These are phyloP conservation scores for Pagrus major DNA, from an alignment of 2,113 vertebrate genomes.

Conservation along the genomic window DNA sequence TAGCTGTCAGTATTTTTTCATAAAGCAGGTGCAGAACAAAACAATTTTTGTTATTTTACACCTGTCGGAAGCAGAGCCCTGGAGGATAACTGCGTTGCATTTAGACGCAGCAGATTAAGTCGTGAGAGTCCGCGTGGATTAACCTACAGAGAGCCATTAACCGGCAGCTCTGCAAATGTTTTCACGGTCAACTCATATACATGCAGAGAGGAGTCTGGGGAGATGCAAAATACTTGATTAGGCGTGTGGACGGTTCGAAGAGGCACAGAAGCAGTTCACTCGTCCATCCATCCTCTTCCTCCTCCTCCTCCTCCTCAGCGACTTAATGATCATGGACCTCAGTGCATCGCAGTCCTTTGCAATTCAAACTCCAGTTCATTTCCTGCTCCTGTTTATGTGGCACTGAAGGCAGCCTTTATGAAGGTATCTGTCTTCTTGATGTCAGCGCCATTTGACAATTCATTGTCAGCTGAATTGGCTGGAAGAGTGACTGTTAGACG, in stretches of 20 bases:
- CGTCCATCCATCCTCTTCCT: constrained; percentile 13
- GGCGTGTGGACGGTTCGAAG: neutral
- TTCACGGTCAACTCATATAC: constrained; percentile 26
- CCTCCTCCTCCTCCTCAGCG: constrained; percentile 2
- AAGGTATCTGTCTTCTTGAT: constrained; percentile 64
- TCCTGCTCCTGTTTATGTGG: constrained; percentile 56
- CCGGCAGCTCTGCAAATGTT: constrained; percentile 29
- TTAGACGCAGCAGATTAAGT: constrained; percentile 49
- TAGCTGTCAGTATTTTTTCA: constrained; percentile 19
- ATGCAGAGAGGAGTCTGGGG: constrained; percentile 21
- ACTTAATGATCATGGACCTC: constrained; percentile 46
- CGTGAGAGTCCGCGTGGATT: constrained; percentile 18
- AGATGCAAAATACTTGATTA: constrained; percentile 33
- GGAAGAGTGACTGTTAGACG: constrained; percentile 44
- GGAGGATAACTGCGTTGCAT: neutral
- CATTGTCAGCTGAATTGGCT: constrained; percentile 60
- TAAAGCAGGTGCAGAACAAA: constrained; percentile 13
- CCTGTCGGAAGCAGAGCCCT: neutral
- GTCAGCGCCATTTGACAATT: constrained; percentile 52
- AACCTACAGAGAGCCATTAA: constrained; percentile 6
- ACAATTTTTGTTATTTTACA: constrained; percentile 3
- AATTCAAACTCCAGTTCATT: constrained; percentile 54
- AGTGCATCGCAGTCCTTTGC: constrained; percentile 31
- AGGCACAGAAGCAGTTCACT: neutral
- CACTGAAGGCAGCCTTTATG: constrained; percentile 57